A percentile compares a stretch with the other conserved stretches of the same genome.
Evolutionary conservation across 2,797 vertebrate species (phyloP).

Genomic region (Chelonia mydas): DNA sequence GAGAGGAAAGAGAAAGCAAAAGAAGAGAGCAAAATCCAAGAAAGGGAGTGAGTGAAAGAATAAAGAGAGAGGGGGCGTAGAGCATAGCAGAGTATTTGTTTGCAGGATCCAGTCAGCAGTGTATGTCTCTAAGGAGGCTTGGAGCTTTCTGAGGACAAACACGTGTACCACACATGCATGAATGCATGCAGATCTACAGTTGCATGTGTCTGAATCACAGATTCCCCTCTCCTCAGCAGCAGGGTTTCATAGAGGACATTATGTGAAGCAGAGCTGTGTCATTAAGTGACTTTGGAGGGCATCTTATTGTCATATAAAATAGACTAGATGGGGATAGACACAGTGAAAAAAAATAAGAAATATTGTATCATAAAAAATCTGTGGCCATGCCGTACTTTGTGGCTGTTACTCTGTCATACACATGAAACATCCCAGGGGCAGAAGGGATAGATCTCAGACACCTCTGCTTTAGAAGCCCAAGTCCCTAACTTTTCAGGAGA

Average conservation of each 20-base stretch:
- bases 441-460: not conserved
- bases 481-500: not conserved
- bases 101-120: not conserved
- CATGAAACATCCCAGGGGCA: not conserved
- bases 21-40: accelerated
- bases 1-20: not conserved
- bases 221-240: not conserved
- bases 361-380: not conserved
- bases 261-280: not conserved
- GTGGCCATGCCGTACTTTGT: not conserved
- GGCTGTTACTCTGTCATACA: not conserved
- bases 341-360: not conserved
- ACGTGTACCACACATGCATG: not conserved
- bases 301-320: not conserved
- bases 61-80: not conserved
- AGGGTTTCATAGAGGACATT: not conserved
- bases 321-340: not conserved
- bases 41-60: not conserved
- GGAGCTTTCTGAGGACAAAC: constrained; percentile 1
- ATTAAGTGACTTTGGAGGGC: not conserved
- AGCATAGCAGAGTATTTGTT: not conserved
- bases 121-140: not conserved
- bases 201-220: not conserved
- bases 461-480: not conserved
- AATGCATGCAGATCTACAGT: not conserved